A percentile compares a stretch with the other conserved stretches of the same genome.
phyloP scores from a whole-genome alignment of 2,113 vertebrate species.

The Pseudopodoces humilis region DNA sequence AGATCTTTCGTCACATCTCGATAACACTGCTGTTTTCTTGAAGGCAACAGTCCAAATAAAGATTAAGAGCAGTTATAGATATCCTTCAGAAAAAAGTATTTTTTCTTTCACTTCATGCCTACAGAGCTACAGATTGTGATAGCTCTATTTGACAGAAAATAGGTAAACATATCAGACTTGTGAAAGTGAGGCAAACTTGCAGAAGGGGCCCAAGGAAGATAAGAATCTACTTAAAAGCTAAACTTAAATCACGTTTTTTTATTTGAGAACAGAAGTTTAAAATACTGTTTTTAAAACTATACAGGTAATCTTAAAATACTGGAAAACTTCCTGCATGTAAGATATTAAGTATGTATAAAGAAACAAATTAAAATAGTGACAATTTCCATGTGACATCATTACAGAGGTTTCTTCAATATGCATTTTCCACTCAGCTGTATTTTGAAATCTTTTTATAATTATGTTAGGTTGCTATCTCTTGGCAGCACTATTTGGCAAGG shows the following conservation, averaged over 20 bases:
- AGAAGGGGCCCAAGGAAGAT: neutral
- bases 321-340: neutral
- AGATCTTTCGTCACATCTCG: neutral
- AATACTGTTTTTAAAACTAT: neutral
- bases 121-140: neutral
- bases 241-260: neutral
- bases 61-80: neutral
- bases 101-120: neutral
- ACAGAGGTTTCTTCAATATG: neutral
- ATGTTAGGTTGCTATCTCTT: neutral
- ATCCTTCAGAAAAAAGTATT: neutral
- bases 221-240: neutral
- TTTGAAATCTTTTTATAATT: neutral
- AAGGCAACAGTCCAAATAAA: neutral
- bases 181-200: neutral
- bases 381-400: neutral
- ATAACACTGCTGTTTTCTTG: neutral
- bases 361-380: neutral
- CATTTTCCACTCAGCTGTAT: neutral
- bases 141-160: neutral
- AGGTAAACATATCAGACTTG: neutral
- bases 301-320: neutral
- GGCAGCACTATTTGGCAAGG: neutral
- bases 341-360: neutral
- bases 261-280: neutral